Evolutionary conservation across 2,797 vertebrate species (phyloP), one percentile per base, ranked within the genome.

Genomic region (Loris lydekkerianus): DNA sequence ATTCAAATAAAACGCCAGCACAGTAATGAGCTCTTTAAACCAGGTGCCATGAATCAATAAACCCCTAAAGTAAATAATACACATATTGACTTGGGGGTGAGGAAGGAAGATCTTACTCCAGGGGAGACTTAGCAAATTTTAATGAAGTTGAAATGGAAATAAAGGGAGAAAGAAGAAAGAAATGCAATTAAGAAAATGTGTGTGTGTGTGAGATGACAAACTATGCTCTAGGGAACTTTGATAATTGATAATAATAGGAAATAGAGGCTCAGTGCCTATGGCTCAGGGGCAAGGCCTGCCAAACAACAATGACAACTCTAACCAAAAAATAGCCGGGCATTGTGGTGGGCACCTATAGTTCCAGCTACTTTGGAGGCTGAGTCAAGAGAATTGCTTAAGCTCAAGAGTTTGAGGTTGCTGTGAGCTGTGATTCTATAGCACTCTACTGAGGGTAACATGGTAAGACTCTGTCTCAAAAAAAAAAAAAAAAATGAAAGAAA

Each of bases 1-100:
- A 83, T 88, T 94, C 70, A 76, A 25, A 94, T 89, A 87, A 96
- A 96, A 96, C 93, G 77, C 56, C 67, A 95, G 67, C 94, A 78
- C 27, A 67, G 72, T 82, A 92, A 97, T 91, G 72, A 96, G 86
- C 58, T 94, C 58, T 94, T 86, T 97, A 91, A 93, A 72, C 53
- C 34, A 90, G 34, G 25, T 81, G 46, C 34, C 91, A 29, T 86
- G 61, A 93, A 94, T 96, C 77, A 89, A 90, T 94, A 91, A 89
- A 46, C 3, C 2, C 60, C 82, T 37, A 91, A 86, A 96, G 72
- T 83, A 96, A 96, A 92, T 93, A 94, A 88, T 92, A 72, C 46
- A n/a, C 73, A 18, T 91, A 96, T 86, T 96, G 96, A 96, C 90
- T 91, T 94, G 25, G 21, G 89, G 58, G 31, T 88, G 27, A 87